These are phyloP conservation scores for Astur gentilis DNA, from an alignment of 2,113 vertebrate genomes.

Conservation along the genomic window DNA sequence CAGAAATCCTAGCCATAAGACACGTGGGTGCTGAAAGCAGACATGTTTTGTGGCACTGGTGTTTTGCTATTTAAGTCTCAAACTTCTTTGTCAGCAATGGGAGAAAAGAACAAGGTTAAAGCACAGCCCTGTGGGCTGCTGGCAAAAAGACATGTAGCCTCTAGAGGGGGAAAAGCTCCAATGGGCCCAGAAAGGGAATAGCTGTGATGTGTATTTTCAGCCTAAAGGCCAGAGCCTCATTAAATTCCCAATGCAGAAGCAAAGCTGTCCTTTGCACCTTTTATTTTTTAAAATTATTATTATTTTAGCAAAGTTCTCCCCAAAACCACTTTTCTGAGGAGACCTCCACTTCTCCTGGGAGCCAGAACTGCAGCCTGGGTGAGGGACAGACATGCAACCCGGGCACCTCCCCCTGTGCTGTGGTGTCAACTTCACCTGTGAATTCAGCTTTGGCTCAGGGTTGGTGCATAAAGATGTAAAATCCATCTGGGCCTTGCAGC, in stretches of 20 bases:
- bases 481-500: neutral
- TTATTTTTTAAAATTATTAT: neutral
- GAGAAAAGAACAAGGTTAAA: neutral
- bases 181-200: neutral
- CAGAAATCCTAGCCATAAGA: neutral
- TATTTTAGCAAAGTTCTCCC: neutral
- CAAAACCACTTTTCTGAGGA: neutral
- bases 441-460: constrained; percentile 21
- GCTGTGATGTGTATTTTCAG: neutral
- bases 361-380: neutral
- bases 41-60: neutral
- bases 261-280: neutral
- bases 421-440: constrained; percentile 32
- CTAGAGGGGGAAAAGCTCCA: neutral
- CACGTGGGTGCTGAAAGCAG: neutral
- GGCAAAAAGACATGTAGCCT: neutral
- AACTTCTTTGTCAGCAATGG: neutral
- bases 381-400: neutral
- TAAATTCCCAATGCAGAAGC: neutral
- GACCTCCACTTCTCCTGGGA: neutral
- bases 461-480: constrained; percentile 19
- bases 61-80: neutral
- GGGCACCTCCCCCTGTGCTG: neutral
- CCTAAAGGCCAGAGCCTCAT: neutral
- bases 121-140: neutral